Conservation (phyloP, 2,888 invertebrate genomes). For the Trissoscelio sp. region DNA sequence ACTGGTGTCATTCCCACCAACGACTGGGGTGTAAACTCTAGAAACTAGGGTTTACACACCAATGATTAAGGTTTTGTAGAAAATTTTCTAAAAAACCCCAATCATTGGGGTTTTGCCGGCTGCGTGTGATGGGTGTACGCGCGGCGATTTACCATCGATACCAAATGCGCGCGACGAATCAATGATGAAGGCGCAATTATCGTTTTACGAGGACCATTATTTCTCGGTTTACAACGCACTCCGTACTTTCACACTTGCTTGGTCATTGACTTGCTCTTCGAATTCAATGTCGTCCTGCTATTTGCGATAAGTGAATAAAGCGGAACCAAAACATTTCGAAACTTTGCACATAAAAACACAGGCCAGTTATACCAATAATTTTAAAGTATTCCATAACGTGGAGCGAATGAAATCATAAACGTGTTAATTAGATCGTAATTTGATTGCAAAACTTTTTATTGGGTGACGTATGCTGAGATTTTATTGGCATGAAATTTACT, state of each 20-base stretch:
- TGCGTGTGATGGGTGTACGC: conserved; percentile 20
- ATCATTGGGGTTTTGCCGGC: no score
- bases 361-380: background rate
- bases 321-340: background rate
- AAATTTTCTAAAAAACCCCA: no score
- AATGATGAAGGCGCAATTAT: conserved; percentile 58
- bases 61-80: no score
- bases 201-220: conserved; percentile 66
- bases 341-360: conserved; percentile 5
- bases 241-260: conserved; percentile 55
- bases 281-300: conserved; percentile 42
- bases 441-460: background rate
- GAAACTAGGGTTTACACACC: no score
- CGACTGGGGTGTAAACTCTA: no score
- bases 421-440: conserved; percentile 8
- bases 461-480: background rate
- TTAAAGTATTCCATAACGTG: background rate
- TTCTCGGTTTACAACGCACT: conserved; percentile 56
- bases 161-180: conserved; percentile 44
- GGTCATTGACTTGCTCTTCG: conserved; percentile 54
- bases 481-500: conserved; percentile 1
- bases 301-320: conserved; percentile 1
- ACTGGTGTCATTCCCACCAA: no score
- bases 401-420: conserved; percentile 12
- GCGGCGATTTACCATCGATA: conserved; percentile 28